phyloP scores from a whole-genome alignment of 2,888 invertebrate genomes.

The Sthenelais limicola region DNA sequence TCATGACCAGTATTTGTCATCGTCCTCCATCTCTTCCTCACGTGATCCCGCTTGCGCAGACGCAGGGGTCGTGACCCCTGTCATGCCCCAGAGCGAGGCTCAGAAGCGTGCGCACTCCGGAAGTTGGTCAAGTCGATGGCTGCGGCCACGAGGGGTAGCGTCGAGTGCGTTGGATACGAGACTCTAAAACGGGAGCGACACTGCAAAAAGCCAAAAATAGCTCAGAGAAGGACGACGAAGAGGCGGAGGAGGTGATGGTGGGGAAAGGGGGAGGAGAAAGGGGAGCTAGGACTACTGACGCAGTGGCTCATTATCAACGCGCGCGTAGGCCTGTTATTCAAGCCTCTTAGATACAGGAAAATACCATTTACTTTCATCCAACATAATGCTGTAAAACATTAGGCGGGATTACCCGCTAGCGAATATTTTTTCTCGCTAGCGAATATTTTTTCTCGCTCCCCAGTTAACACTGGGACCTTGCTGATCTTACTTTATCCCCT shows the following conservation, averaged over 20 bases:
- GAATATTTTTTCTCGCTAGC: no score
- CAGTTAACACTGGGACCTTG: no score
- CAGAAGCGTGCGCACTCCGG: slow-evolving; percentile 18
- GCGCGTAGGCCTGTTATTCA: no score
- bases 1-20: neutral
- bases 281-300: neutral
- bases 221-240: neutral
- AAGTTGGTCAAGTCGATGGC: slow-evolving; percentile 21
- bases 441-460: no score
- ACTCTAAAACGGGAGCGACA: neutral
- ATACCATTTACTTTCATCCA: no score
- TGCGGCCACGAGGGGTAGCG: neutral
- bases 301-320: neutral
- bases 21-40: neutral
- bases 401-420: no score
- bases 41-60: slow-evolving; percentile 11
- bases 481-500: no score
- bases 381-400: no score
- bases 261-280: neutral
- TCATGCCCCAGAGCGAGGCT: slow-evolving; percentile 27
- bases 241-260: neutral
- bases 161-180: neutral
- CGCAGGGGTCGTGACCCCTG: slow-evolving; percentile 23
- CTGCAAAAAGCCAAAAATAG: neutral
- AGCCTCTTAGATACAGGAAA: no score